Evolutionary conservation across 2,797 vertebrate genomes (phyloP).

Genomic region (Glyptemys insculpta): DNA sequence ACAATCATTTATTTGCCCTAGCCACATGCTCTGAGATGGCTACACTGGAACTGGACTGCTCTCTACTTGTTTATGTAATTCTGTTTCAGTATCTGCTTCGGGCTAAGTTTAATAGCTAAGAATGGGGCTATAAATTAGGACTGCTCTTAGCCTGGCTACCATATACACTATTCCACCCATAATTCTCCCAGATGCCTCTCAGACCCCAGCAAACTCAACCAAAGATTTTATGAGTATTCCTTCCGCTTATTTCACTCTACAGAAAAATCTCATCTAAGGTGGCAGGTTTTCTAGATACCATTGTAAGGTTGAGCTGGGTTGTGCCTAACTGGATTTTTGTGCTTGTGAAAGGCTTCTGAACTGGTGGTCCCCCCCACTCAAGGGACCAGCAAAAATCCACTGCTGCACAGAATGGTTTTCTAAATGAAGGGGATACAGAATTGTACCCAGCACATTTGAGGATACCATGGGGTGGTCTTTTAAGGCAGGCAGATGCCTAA

Average conservation of each 20-base stretch:
- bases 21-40: not conserved
- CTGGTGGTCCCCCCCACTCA: not conserved
- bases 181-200: constrained; percentile 16
- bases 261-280: not conserved
- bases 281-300: constrained; percentile 24
- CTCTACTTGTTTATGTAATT: not conserved
- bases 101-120: not conserved
- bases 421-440: not conserved
- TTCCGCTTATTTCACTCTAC: constrained; percentile 15
- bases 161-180: not conserved
- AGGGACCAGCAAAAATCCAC: constrained; percentile 51
- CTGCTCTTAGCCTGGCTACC: not conserved
- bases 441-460: constrained; percentile 47
- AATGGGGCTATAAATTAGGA: not conserved
- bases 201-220: constrained; percentile 12
- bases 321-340: constrained; percentile 12
- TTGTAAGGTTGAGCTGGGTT: not conserved
- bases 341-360: not conserved
- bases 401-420: not conserved
- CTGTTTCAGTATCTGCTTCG: not conserved
- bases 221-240: constrained; percentile 47
- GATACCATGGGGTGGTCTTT: constrained; percentile 29
- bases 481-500: not conserved
- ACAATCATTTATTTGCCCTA: not conserved
- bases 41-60: not conserved